Base-by-base conservation (phyloP, 2,113 vertebrate species). In the Bombycilla garrulus region DNA sequence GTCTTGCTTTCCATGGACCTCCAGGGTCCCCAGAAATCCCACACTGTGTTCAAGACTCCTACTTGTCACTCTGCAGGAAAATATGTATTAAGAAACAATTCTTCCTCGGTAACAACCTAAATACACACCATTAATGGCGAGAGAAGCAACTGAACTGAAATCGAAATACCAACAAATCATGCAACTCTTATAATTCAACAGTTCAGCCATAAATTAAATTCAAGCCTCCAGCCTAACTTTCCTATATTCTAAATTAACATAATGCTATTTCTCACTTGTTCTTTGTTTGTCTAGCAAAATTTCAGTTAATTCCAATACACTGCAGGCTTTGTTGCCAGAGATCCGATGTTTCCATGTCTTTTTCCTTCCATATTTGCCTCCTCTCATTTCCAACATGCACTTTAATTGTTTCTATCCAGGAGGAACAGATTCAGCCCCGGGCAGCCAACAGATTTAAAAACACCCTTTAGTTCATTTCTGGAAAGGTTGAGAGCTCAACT, bases 71-170 rank as follows among this genome's bases (percentile, higher is more conserved):
- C 45, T 38, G 20, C 58, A 84, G 40, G 31, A 73, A 79, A 51
- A 70, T 10, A 38, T 0, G 0, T 8, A 50, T 36, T 57, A 31
- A 88, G 19, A 81, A 74, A 74, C 12, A 74, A 58, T 31, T 85
- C 38, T 70, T 62, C 48, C 48, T 65, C 44, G 23, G 19, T 24
- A n/a, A 60, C 33, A 45, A n/a, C 8, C 15, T 64, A 45, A 57
- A 36, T 35, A 56, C 4, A 42, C 48, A 47, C 1, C 0, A 2
- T 24, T 51, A 54, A 86, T 2, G 1, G 33, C 0, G 0, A 72
- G 35, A 79, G 48, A 79, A 79, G 25, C 56, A 83, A 33, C 10
- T 15, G 61, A 71, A 78, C 13, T 2, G 0, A 57, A 85, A 53
- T 8, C 3, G 0, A 86, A 88, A 50, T 25, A 2, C 66, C 42